Percentiles rank a stretch among this genome's conserved stretches.
These are phyloP conservation scores for Andrena minutula DNA, from an alignment of 2,888 invertebrate genomes.

Conservation along the genomic window DNA sequence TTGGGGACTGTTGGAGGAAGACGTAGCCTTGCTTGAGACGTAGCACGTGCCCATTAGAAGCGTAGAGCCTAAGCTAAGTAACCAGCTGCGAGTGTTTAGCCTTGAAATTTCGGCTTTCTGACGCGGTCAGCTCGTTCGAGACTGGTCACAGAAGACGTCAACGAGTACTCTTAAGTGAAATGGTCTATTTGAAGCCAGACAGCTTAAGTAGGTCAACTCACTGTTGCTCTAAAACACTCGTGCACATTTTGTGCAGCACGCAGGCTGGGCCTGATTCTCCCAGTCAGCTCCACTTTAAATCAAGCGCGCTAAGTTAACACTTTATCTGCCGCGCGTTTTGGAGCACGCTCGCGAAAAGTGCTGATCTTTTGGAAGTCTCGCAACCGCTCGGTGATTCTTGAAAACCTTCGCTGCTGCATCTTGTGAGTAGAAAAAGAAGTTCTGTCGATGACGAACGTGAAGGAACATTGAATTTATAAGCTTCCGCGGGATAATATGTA, in stretches of 20 bases:
- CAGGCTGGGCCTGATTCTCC: constrained; percentile 55
- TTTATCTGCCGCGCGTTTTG: too few relatives aligned
- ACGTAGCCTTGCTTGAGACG: neutral
- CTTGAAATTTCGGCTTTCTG: constrained; percentile 50
- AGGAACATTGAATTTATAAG: too few relatives aligned
- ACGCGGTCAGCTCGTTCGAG: constrained; percentile 36
- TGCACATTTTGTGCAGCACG: constrained; percentile 45
- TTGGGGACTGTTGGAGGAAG: neutral
- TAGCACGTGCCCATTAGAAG: neutral
- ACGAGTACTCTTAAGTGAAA: constrained; percentile 57
- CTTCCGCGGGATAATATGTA: too few relatives aligned
- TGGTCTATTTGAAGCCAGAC: constrained; percentile 68
- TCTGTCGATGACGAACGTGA: too few relatives aligned
- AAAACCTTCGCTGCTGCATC: too few relatives aligned
- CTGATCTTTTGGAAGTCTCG: too few relatives aligned
- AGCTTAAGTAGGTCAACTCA: constrained; percentile 66
- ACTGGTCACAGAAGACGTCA: constrained; percentile 47
- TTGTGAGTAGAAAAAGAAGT: too few relatives aligned
- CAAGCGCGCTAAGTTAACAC: constrained; percentile 5
- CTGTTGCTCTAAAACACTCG: constrained; percentile 56
- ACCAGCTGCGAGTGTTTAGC: constrained; percentile 8
- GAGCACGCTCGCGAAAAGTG: too few relatives aligned
- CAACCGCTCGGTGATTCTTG: too few relatives aligned
- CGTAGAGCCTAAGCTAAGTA: too few relatives aligned
- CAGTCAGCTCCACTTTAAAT: constrained; percentile 61